Percentiles rank a stretch among this genome's conserved stretches.
phyloP scores from a whole-genome alignment of 2,113 vertebrate genomes.

The Muscicapa adusta region DNA sequence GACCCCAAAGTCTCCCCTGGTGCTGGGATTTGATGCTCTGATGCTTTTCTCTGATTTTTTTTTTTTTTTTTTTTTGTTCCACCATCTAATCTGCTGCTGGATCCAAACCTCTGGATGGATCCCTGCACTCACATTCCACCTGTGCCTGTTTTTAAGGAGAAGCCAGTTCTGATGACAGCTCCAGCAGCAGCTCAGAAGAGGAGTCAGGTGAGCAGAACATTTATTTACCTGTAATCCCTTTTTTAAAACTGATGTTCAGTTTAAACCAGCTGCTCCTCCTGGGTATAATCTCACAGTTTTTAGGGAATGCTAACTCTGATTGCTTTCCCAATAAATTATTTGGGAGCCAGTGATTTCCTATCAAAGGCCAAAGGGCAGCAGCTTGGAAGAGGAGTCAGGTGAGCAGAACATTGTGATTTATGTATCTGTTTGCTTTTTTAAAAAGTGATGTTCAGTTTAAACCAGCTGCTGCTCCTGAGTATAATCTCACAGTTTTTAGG shows the following conservation, averaged over 20 bases:
- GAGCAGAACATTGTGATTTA: accelerated
- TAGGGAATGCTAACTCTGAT: too few species aligned
- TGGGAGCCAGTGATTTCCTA: too few species aligned
- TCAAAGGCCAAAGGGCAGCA: neutral
- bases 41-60: neutral
- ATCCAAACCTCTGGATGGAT: neutral
- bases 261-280: neutral
- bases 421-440: neutral
- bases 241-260: neutral
- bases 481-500: neutral
- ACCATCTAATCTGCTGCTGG: neutral
- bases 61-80: neutral
- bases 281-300: too few species aligned
- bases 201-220: neutral
- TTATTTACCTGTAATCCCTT: neutral
- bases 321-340: too few species aligned
- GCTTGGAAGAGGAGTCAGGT: constrained; percentile 17
- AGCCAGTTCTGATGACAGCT: neutral
- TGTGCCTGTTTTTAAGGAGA: constrained; percentile 23
- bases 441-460: neutral
- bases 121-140: neutral
- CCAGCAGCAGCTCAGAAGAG: neutral
- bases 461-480: neutral
- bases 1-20: neutral
- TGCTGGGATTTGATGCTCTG: neutral